Evolutionary conservation across 30 jellyfish, hydroid and myxozoan genomes (phyloP).

Genomic region (Hydra vulgaris): DNA sequence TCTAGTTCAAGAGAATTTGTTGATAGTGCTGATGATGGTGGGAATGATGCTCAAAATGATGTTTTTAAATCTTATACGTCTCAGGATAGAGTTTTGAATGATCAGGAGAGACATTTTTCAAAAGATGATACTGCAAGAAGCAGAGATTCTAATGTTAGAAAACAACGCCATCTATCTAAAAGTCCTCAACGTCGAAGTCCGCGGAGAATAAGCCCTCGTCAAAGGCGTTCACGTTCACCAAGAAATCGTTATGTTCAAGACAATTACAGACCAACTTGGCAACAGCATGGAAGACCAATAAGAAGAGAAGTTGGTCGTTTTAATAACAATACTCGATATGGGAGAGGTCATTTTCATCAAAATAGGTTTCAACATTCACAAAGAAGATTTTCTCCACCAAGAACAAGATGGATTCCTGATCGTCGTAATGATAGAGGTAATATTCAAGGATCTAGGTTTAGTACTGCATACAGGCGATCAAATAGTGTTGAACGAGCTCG

Average conservation of each 20-base stretch:
- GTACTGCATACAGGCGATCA: not conserved
- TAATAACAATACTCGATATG: not conserved
- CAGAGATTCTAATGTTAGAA: not conserved
- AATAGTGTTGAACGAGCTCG: conserved; percentile 9
- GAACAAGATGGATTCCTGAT: conserved; percentile 6
- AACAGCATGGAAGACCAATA: not conserved
- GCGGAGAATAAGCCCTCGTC: not conserved
- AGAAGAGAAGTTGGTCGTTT: not conserved
- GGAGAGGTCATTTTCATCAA: conserved; percentile 2
- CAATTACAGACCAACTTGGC: not conserved
- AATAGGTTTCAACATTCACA: not conserved
- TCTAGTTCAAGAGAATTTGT: not conserved
- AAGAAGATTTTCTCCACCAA: not conserved
- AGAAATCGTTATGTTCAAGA: not conserved
- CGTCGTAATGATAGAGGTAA: not conserved
- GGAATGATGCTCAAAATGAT: not conserved
- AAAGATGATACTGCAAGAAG: not conserved
- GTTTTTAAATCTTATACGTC: not conserved
- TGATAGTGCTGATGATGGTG: not conserved
- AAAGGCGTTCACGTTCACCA: not conserved
- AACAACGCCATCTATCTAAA: not conserved
- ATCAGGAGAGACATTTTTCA: not conserved
- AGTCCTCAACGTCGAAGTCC: not conserved
- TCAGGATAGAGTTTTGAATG: not conserved
- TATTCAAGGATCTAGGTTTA: not conserved